Percentiles rank a stretch among this genome's conserved stretches.
These are phyloP conservation scores for Magallana angulata DNA, from an alignment of 1,140 invertebrate species.

Conservation along the genomic window DNA sequence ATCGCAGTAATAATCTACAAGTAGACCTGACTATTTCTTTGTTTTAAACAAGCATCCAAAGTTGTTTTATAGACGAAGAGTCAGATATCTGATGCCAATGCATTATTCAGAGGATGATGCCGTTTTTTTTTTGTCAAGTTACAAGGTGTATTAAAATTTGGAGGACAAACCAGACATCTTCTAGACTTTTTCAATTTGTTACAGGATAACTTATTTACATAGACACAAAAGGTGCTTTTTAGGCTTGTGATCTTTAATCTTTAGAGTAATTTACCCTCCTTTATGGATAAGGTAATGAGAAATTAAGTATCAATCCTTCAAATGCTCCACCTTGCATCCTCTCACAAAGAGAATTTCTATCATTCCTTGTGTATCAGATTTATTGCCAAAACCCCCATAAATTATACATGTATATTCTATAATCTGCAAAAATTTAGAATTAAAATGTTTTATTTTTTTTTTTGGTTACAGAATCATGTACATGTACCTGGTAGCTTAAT, in stretches of 20 bases:
- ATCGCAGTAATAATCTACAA: slow-evolving; percentile 7
- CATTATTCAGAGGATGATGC: slow-evolving; percentile 23
- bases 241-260: neutral
- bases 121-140: slow-evolving; percentile 1
- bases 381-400: neutral
- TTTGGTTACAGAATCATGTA: neutral
- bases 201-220: slow-evolving; percentile 20
- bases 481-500: neutral
- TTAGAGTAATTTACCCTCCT: neutral
- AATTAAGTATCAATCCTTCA: neutral
- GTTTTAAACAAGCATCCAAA: slow-evolving; percentile 14
- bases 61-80: neutral
- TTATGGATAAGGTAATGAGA: neutral
- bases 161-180: slow-evolving; percentile 19
- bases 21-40: slow-evolving; percentile 22
- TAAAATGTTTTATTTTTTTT: neutral
- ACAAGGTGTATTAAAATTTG: neutral
- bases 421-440: slow-evolving; percentile 30
- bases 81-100: neutral
- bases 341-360: neutral
- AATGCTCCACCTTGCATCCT: neutral
- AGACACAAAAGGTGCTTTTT: neutral
- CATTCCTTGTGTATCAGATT: slow-evolving; percentile 21
- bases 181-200: neutral
- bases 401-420: neutral